Percentiles rank a stretch among this genome's conserved stretches.
Evolutionary conservation across 2,113 vertebrate genomes (phyloP).

Genomic region (Pseudopodoces humilis): DNA sequence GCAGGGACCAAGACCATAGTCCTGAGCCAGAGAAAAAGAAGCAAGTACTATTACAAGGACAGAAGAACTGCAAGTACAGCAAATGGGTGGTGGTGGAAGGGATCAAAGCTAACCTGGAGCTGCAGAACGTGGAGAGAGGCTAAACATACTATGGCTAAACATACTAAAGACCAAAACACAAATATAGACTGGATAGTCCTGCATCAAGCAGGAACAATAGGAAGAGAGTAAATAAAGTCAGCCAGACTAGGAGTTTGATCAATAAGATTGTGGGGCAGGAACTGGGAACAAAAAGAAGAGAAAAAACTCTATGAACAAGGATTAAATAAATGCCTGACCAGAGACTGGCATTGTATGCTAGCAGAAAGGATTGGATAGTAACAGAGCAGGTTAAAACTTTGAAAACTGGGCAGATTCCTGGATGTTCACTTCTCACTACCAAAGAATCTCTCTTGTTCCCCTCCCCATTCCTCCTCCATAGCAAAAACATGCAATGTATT

Average conservation of each 20-base stretch:
- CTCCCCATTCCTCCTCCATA: neutral
- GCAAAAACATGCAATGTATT: neutral
- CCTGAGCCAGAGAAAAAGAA: accelerated
- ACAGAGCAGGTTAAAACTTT: accelerated
- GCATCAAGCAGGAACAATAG: neutral
- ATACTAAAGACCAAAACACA: neutral
- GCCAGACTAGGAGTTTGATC: neutral
- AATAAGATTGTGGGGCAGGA: neutral
- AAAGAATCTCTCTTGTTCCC: neutral
- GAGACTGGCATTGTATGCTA: neutral
- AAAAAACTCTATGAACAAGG: neutral
- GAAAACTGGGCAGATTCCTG: neutral
- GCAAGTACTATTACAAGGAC: neutral
- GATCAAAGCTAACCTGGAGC: neutral
- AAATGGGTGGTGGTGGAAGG: neutral
- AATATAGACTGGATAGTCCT: neutral
- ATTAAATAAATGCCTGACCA: neutral
- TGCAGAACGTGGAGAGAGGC: neutral
- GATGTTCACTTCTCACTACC: neutral
- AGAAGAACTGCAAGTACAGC: neutral
- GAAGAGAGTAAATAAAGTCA: neutral
- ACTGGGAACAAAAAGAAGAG: neutral
- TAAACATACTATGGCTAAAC: neutral
- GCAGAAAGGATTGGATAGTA: neutral
- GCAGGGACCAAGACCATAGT: neutral